Percentiles rank a stretch among this genome's conserved stretches.
phyloP scores from a whole-genome alignment of 2,113 vertebrate genomes.

The Microcebus griseorufus region DNA sequence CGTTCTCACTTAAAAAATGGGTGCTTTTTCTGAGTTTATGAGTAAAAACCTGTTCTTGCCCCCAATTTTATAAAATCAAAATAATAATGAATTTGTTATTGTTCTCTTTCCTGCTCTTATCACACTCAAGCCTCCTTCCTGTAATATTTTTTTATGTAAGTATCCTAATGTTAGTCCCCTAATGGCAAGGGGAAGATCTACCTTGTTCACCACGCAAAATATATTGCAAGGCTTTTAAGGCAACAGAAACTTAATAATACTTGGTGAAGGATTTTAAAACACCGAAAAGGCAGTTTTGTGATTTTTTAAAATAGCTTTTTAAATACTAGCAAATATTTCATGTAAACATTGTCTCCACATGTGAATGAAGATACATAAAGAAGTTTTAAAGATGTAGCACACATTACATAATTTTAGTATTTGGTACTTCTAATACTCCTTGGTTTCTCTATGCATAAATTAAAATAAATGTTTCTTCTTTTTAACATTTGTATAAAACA shows the following conservation, averaged over 20 bases:
- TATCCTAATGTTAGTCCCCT: background rate
- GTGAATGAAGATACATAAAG: background rate
- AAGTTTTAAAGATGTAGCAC: background rate
- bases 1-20: background rate
- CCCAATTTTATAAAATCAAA: background rate
- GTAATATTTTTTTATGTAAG: background rate
- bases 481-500: background rate
- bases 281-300: background rate
- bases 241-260: background rate
- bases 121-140: background rate
- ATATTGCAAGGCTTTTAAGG: background rate
- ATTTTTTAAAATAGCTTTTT: background rate
- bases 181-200: background rate
- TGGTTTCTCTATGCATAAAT: background rate
- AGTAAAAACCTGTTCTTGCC: background rate
- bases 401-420: background rate
- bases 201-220: background rate
- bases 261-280: background rate
- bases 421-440: background rate
- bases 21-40: background rate
- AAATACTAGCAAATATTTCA: background rate
- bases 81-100: background rate
- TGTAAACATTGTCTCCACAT: background rate
- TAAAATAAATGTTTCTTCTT: background rate
- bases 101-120: background rate